Evolutionary conservation across 1,140 invertebrate species (phyloP).

Genomic region (Aculops lycopersici): DNA sequence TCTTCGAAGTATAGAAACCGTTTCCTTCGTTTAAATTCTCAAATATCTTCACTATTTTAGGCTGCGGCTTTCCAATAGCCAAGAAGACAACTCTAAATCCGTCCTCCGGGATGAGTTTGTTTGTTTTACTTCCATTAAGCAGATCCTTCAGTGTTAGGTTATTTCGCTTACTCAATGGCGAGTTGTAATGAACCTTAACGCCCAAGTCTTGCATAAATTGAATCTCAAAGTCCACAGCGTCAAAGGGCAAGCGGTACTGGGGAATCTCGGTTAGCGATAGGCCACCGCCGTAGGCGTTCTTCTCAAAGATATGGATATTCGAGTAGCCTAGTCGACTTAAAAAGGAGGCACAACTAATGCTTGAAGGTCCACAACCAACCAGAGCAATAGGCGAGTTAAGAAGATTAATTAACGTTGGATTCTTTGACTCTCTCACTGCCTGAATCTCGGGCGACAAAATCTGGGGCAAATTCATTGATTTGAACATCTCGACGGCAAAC

Average conservation of each 20-base stretch:
- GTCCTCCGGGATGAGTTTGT: neutral
- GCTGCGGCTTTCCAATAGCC: constrained; percentile 71
- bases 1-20: constrained; percentile 84
- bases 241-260: constrained; percentile 67
- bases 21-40: constrained; percentile 33
- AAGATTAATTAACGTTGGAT: constrained; percentile 24
- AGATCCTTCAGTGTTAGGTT: constrained; percentile 22
- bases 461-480: constrained; percentile 65
- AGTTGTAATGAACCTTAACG: constrained; percentile 25
- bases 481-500: constrained; percentile 66
- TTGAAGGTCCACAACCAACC: constrained; percentile 73
- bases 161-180: constrained; percentile 10
- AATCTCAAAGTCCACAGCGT: constrained; percentile 74
- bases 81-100: constrained; percentile 52
- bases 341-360: constrained; percentile 84
- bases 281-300: constrained; percentile 49
- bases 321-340: constrained; percentile 63
- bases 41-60: constrained; percentile 49
- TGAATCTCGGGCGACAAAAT: constrained; percentile 30
- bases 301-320: constrained; percentile 71
- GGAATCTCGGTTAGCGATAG: constrained; percentile 77
- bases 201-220: constrained; percentile 62
- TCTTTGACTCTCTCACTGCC: constrained; percentile 14
- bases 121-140: constrained; percentile 20
- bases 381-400: constrained; percentile 61